Conservation (phyloP, 2,888 invertebrate species). For the Helleia helle region DNA sequence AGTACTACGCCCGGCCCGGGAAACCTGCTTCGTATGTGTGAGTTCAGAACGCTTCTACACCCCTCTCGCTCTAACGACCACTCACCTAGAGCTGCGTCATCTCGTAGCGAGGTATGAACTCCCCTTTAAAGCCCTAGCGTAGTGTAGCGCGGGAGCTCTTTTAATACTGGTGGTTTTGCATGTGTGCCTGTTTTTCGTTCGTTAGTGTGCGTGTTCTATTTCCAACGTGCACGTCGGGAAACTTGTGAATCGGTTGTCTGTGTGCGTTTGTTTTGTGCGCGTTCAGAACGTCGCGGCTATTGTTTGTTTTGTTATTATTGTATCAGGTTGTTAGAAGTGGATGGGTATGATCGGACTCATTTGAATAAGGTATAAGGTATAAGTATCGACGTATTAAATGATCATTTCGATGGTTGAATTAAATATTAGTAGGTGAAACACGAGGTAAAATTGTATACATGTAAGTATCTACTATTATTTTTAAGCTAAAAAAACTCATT, state of each 20-base stretch:
- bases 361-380: too few relatives aligned
- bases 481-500: too few relatives aligned
- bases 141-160: constrained; percentile 36
- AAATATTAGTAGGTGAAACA: too few relatives aligned
- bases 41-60: constrained; percentile 35
- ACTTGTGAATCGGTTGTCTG: constrained; percentile 63
- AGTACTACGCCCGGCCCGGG: constrained; percentile 71
- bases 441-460: too few relatives aligned
- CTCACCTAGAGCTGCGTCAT: constrained; percentile 29
- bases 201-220: constrained; percentile 42
- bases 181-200: constrained; percentile 32
- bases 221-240: constrained; percentile 38
- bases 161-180: constrained; percentile 20
- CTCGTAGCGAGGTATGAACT: constrained; percentile 23
- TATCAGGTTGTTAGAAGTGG: constrained; percentile 27
- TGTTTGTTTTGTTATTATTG: constrained; percentile 62
- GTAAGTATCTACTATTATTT: too few relatives aligned
- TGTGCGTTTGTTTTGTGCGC: constrained; percentile 54
- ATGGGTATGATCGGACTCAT: too few relatives aligned
- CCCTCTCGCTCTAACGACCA: constrained; percentile 34
- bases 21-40: constrained; percentile 41
- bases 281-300: constrained; percentile 39
- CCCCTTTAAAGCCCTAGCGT: constrained; percentile 19
- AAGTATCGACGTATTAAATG: too few relatives aligned
- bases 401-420: too few relatives aligned